Evolutionary conservation across 2,888 invertebrate genomes (phyloP), one percentile per base, ranked within the genome.

Genomic region (Tubiluchus corallicola): DNA sequence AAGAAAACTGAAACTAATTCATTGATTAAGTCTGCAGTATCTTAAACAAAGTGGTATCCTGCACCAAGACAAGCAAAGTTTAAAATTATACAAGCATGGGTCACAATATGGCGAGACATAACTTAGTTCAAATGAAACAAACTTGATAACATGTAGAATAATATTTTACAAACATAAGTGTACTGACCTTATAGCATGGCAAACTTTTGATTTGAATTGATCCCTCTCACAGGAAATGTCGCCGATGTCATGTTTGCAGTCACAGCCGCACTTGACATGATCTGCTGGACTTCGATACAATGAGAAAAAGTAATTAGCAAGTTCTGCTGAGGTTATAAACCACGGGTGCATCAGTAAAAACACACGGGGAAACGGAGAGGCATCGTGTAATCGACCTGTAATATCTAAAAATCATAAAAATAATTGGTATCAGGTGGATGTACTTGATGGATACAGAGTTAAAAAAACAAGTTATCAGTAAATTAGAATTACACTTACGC

Each of bases 271-370:
- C 5, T 15, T 17, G 29, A n/a, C 29, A n/a, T 29, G 29, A 9
- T 29, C n/a, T 9, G n/a, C 9, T n/a, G 29, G 21, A 40, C 21
- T 20, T 16, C 37, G 61, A 61, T 63, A 63, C 59, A 62, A 51
- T 38, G 59, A 54, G 17, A 60, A 52, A 44, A 63, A 57, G 16
- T 53, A 52, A 47, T 57, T 53, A 3, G 58, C 62, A 17, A 69
- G 57, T 40, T 64, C 59, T 39, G 61, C 58, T 13, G 65, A 65
- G 42, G 62, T 55, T 53, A 64, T 58, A 48, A 66, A 61, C 68
- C 68, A 68, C 50, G 64, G 64, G 52, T 68, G 67, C 57, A 66
- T 64, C 45, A 68, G 56, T 52, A 67, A 65, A 45, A 68, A 54
- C n/a, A 62, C 60, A 20, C 57, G 54, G 2, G 66, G 64, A 45